Conservation (phyloP, 2,797 vertebrate species). For the Periparus ater region DNA sequence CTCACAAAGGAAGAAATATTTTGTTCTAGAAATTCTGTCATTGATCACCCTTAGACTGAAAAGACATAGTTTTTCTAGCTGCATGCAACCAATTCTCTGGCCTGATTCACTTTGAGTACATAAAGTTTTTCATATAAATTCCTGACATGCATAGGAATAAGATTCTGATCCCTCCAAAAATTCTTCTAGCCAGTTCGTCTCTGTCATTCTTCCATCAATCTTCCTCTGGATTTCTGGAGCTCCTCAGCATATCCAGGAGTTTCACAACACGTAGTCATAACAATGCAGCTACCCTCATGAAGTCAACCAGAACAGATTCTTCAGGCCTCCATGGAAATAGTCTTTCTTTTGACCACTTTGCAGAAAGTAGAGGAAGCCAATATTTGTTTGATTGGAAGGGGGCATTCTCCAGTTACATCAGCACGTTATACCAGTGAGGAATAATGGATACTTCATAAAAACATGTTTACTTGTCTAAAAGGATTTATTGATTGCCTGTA, state of each 20-base stretch:
- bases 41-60: neutral
- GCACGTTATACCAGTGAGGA: rapidly evolving
- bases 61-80: neutral
- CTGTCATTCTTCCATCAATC: neutral
- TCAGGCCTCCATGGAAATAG: neutral
- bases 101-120: neutral
- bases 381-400: neutral
- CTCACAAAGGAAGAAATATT: neutral
- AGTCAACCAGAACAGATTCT: neutral
- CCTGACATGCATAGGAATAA: neutral
- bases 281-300: neutral
- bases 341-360: neutral
- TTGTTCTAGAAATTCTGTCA: neutral
- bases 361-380: neutral
- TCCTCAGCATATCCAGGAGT: neutral
- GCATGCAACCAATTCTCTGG: neutral
- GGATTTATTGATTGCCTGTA: neutral
- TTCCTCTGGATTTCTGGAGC: neutral
- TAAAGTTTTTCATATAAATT: neutral
- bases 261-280: neutral
- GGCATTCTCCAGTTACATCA: neutral
- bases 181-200: neutral
- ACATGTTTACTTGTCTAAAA: neutral
- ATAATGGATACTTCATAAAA: neutral
- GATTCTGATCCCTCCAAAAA: neutral